phyloP scores from a whole-genome alignment of 2,113 vertebrate species.

The Eulemur rufifrons region DNA sequence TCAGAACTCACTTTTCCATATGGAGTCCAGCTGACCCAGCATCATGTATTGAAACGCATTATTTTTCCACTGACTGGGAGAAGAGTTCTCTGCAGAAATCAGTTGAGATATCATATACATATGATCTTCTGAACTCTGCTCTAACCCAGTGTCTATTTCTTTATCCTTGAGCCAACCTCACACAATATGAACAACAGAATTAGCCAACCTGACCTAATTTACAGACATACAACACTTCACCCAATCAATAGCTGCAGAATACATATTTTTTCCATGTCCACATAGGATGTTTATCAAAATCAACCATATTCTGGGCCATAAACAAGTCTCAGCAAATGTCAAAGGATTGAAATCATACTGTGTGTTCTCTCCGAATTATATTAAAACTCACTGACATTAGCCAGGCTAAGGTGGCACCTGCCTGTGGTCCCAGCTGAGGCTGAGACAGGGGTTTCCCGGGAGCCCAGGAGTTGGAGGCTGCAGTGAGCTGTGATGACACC shows the following conservation, averaged over 20 bases:
- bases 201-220: not conserved
- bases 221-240: not conserved
- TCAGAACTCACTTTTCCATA: rapidly evolving
- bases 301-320: not conserved
- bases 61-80: not conserved
- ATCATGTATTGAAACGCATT: not conserved
- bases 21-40: not conserved
- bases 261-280: not conserved
- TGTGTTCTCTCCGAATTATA: not conserved
- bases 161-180: not conserved
- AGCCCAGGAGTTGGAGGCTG: too few species aligned
- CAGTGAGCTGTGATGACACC: too few species aligned
- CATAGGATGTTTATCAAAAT: not conserved
- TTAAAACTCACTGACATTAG: not conserved
- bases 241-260: rapidly evolving
- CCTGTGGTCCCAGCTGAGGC: too few species aligned
- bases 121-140: not conserved
- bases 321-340: not conserved
- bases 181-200: not conserved
- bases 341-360: not conserved
- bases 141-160: not conserved
- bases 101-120: too few species aligned
- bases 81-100: not conserved
- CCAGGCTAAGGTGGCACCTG: too few species aligned
- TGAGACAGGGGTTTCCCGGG: too few species aligned